phyloP scores from a whole-genome alignment of 2,888 invertebrate genomes.

The Pterostichus madidus region DNA sequence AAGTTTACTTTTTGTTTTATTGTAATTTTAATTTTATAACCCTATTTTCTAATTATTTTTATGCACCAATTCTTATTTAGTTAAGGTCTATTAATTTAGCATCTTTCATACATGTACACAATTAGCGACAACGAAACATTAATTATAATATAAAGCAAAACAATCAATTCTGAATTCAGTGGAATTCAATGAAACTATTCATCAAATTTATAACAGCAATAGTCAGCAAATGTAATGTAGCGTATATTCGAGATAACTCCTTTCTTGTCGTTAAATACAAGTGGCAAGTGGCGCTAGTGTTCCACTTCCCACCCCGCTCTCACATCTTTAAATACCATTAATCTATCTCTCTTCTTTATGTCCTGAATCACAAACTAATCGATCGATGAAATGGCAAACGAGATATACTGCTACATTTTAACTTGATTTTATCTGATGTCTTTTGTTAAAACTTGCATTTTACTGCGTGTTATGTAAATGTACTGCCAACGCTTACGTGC shows the following conservation, averaged over 20 bases:
- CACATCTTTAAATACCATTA: neutral
- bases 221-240: conserved; percentile 25
- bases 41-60: too few relatives aligned
- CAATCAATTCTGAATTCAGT: conserved; percentile 16
- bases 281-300: conserved; percentile 4
- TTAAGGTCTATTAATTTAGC: too few relatives aligned
- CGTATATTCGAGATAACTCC: conserved; percentile 24
- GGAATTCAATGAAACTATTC: conserved; percentile 41
- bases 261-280: neutral
- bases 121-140: neutral
- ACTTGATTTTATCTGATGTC: neutral
- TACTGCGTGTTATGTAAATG: neutral
- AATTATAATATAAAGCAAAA: neutral
- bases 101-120: neutral
- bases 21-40: too few relatives aligned
- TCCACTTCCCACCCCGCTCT: neutral
- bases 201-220: conserved; percentile 51
- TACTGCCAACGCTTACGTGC: too few relatives aligned
- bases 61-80: too few relatives aligned
- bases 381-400: neutral
- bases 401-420: conserved; percentile 3
- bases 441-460: neutral
- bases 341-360: neutral
- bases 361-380: neutral
- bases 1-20: too few relatives aligned